These are phyloP conservation scores for Morone chrysops DNA, from an alignment of 2,113 vertebrate species.

Conservation along the genomic window DNA sequence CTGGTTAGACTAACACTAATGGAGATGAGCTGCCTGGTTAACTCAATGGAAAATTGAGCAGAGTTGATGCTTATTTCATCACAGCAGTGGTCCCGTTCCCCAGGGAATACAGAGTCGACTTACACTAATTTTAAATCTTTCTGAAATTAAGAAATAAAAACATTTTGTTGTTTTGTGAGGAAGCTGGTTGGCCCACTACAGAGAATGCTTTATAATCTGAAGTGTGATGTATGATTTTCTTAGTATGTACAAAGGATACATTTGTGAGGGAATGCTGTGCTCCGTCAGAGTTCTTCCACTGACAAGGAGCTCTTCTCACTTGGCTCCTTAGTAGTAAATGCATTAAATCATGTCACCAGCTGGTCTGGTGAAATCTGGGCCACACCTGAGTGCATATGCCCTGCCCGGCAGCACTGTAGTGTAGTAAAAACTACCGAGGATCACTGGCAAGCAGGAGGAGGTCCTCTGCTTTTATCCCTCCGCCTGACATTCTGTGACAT, in stretches of 20 bases:
- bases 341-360: conserved; percentile 79
- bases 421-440: conserved; percentile 73
- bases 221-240: conserved; percentile 65
- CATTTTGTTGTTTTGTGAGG: conserved; percentile 23
- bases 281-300: conserved; percentile 62
- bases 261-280: conserved; percentile 62
- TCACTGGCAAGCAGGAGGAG: conserved; percentile 73
- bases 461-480: conserved; percentile 79
- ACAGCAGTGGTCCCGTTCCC: conserved; percentile 64
- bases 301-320: conserved; percentile 66
- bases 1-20: conserved; percentile 80
- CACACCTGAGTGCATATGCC: conserved; percentile 78
- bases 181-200: conserved; percentile 35
- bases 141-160: conserved; percentile 36
- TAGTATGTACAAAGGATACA: conserved; percentile 62
- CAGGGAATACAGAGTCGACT: conserved; percentile 55
- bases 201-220: conserved; percentile 53
- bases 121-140: conserved; percentile 65
- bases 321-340: conserved; percentile 70
- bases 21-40: conserved; percentile 82
- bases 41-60: conserved; percentile 78
- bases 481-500: conserved; percentile 86
- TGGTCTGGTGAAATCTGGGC: conserved; percentile 74
- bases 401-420: conserved; percentile 73
- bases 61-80: conserved; percentile 78